Evolutionary conservation across 2,888 invertebrate genomes (phyloP), one percentile per base, ranked within the genome.

Genomic region (Ctena decussata): DNA sequence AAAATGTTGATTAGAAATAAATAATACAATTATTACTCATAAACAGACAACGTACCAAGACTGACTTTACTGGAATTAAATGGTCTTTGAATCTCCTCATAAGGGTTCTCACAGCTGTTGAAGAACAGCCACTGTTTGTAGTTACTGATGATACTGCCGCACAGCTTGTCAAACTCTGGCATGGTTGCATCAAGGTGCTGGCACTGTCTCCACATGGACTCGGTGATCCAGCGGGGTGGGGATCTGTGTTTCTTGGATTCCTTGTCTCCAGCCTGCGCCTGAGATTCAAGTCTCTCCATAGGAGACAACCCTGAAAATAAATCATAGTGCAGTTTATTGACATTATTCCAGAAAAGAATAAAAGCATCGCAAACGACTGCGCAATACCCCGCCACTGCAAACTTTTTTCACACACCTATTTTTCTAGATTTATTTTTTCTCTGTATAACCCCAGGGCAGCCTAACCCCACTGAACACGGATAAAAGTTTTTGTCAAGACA

Each of bases 171-270:
- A 81, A 94, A 95, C 37, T 72, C 81, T 11, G 90, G 87, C 32
- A 95, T 80, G 0, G 90, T 92, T n/a, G 92, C 91, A 77, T 95
- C 95, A 73, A 95, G 86, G 79, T 93, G 92, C 86, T 94, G 95
- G 78, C 95, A 95, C 81, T 94, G 94, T 32, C 85, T 82, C 95
- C 95, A 95, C 85, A 89, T 91, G 21, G 91, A 81, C 27, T 93
- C 93, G 1, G 88, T 90, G 49, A 95, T 86, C 94, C 95, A 95
- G n/a, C 83, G 86, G 0, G 94, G 94, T 18, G 89, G 89, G 1
- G 69, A 73, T 70, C 89, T 91, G 53, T 90, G 88, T 57, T 91
- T 91, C 57, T 78, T 75, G 24, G 93, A 85, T 53, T 85, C 70
- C 24, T 86, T 86, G 70, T 91, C 85, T 49, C 91, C 86, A 35